phyloP scores from a whole-genome alignment of 2,113 vertebrate species.

The Apteryx owenii region DNA sequence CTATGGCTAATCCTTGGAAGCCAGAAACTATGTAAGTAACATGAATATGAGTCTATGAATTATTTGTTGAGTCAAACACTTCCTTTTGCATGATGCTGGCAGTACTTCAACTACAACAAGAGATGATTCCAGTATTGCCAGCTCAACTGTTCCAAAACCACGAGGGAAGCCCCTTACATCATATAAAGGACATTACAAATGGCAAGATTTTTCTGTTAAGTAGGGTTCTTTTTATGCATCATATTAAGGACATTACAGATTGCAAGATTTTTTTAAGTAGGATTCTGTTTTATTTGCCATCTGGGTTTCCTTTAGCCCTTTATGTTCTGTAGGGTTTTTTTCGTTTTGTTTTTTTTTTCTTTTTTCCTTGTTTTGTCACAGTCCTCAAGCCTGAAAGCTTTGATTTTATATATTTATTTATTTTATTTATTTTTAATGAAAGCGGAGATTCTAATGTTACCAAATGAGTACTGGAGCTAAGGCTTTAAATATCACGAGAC shows the following conservation, averaged over 20 bases:
- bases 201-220: neutral
- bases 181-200: neutral
- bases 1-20: neutral
- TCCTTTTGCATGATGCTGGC: neutral
- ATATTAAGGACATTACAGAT: neutral
- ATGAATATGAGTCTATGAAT: neutral
- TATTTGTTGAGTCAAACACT: neutral
- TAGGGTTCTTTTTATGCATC: neutral
- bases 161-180: neutral
- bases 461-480: slow-evolving; percentile 25
- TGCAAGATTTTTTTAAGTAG: slow-evolving; percentile 7
- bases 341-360: neutral
- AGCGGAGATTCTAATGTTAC: slow-evolving; percentile 37
- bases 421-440: slow-evolving; percentile 63
- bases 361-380: slow-evolving; percentile 6
- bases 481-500: slow-evolving; percentile 49
- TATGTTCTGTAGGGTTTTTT: neutral
- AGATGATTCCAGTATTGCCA: neutral
- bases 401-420: slow-evolving; percentile 60
- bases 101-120: neutral
- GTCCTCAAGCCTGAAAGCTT: slow-evolving; percentile 30
- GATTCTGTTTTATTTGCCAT: neutral
- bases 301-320: neutral
- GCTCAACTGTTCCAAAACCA: neutral
- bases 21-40: neutral